Evolutionary conservation across 2,888 invertebrate genomes (phyloP), one percentile per base, ranked within the genome.

Genomic region (Meandrusa payeni): DNA sequence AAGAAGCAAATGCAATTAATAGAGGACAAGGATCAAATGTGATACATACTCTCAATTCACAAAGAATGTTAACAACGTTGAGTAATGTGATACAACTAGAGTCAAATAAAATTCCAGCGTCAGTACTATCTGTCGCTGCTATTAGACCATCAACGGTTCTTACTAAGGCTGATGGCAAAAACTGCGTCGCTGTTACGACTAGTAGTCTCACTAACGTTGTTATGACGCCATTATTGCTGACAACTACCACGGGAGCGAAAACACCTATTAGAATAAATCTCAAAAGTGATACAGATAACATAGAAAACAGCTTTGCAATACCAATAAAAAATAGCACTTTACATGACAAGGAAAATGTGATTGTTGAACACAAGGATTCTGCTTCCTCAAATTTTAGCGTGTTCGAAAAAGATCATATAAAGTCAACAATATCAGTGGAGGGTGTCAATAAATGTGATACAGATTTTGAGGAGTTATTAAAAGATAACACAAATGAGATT

Each of bases 401-500:
- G 5, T 43, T 9, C 3, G 44, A 39, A 26, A 28, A 33, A 33
- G 32, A 44, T 31, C 42, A 54, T 37, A 41, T 47, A 3, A 67
- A 67, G 47, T 38, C 58, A 2, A 24, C 48, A 38, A 27, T 44
- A 5, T 45, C 49, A 11, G 27, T 38, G 15, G 77, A 75, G 38
- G 60, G 56, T 47, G 52, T 59, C 46, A 27, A 64, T 5, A 86
- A 86, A 68, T 76, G 80, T 63, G 86, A 78, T 55, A 88, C 87
- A 23, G 88, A 88, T 60, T 88, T 87, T 59, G 88, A 88, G 61
- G 88, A 88, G 55, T 59, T 88, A 28, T 59, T 88, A 15, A 88
- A 83, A 66, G 87, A 88, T 56, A 88, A 77, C 37, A 83, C 87
- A 11, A 87, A 83, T 61, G 83, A 88, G 69, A 87, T 86, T 34